Base-by-base conservation (phyloP, 2,797 vertebrate species). In the Chrosomus eos region DNA sequence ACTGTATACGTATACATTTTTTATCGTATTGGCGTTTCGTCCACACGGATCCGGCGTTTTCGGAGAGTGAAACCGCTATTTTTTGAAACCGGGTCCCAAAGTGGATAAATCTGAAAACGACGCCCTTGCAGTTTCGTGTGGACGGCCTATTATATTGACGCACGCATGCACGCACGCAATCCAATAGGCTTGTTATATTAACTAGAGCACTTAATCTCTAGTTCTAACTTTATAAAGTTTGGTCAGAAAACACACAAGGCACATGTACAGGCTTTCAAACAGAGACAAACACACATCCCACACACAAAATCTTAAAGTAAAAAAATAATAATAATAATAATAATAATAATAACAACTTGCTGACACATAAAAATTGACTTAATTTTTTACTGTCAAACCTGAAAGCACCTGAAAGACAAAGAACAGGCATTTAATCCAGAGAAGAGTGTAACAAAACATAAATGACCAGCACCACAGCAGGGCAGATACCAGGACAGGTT, bases 401-500 rank as follows among this genome's bases (percentile, higher is more conserved):
- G 9, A 66, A 75, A 53, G 60, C 40, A 74, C 36, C 26, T 62
- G 40, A 36, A 53, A 53, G 21, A 53, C 31, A 75, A 82, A 74
- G 9, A 66, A 16, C 31, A 23, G 28, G 4, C 33, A 53, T 83
- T 67, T 28, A 55, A 43, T 68, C n/a, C 48, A 68, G 55, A 75
- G 31, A 77, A 16, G n/a, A 43, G n/a, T 45, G 28, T 5, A 19
- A 60, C 16, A 64, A 6, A 8, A 5, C 13, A 83, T 28, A 18
- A 81, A 26, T 72, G 55, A 36, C 7, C 51, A 72, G 36, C 23
- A 58, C 38, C 51, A 71, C 67, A 60, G 48, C 53, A 28, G 21
- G 23, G 60, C 62, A 86, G 36, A 58, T 72, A 66, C 66, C 70
- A 70, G 38, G 64, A 55, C 70, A 70, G 38, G 64, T 36, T 55